Evolutionary conservation across 2,113 vertebrate species (phyloP), one percentile per base, ranked within the genome.

Genomic region (Chaetodon auriga): DNA sequence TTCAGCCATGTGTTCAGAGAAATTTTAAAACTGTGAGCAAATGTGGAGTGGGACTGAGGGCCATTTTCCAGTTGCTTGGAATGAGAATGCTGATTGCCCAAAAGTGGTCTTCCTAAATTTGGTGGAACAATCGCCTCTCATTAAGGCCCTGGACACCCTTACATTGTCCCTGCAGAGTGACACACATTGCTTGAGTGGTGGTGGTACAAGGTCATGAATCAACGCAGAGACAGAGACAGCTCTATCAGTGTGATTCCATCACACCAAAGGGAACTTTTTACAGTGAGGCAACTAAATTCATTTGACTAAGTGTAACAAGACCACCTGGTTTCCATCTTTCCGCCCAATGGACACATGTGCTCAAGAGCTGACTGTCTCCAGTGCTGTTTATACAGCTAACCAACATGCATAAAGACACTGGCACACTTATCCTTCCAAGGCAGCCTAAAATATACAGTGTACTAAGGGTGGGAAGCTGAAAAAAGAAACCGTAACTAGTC

Each of bases 401-500:
- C 36, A 38, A 60, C 18, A 46, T 8, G 12, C 7, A 82, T 43
- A 51, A 48, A 63, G 69, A 82, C 9, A 35, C 43, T 23, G 12
- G 48, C 54, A 62, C 16, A 69, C 23, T 66, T 68, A 81, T 78
- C 23, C 30, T 60, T 75, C 6, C 55, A 86, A 30, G 55, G 73
- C 75, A 86, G 62, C 68, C 69, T 21, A 70, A 87, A 90, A 91
- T 77, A 84, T 54, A 70, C 58, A 30, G 23, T 62, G 53, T 49
- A 73, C 58, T 65, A 61, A 84, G n/a, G 36, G 65, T 58, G 13
- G 46, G 3, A 65, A 65, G 43, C 68, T 76, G 49, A 70, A 87
- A 84, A 82, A 86, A 73, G 60, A 76, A 79, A 68, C 23, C 11
- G 74, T 21, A 90, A 49, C 80, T 81, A 66, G 76, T 89, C 73